phyloP scores from a whole-genome alignment of 2,797 vertebrate genomes.

The Scleropages formosus region DNA sequence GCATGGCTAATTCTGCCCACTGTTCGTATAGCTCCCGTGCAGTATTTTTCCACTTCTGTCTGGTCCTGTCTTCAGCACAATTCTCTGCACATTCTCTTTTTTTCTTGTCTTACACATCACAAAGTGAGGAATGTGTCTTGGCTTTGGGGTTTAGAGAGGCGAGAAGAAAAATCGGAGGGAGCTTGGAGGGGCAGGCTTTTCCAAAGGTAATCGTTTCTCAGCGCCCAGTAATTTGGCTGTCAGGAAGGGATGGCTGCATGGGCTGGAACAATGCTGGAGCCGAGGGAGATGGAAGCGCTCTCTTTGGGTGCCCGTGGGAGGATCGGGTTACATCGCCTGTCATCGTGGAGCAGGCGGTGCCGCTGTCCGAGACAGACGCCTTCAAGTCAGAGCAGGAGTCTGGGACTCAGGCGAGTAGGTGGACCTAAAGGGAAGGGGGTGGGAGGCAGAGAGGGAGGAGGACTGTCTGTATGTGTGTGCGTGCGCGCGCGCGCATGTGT shows the following conservation, averaged over 20 bases:
- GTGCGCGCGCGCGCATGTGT: conserved; percentile 28
- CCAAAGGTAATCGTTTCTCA: conserved; percentile 64
- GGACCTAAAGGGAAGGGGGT: conserved; percentile 22
- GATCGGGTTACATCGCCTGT: conserved; percentile 71
- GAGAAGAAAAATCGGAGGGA: conserved; percentile 17
- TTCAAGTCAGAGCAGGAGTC: conserved; percentile 71
- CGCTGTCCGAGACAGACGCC: conserved; percentile 64
- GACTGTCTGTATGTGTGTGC: conserved; percentile 22
- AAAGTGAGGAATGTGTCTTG: conserved; percentile 57
- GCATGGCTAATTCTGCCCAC: too few relatives aligned
- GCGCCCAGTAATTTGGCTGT: conserved; percentile 70
- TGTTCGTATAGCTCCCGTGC: too few relatives aligned
- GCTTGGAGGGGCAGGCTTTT: conserved; percentile 40
- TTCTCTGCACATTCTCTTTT: background rate
- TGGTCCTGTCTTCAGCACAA: background rate
- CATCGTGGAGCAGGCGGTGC: conserved; percentile 70
- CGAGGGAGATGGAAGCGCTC: conserved; percentile 49
- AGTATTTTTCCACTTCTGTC: too few relatives aligned
- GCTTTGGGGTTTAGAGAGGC: conserved; percentile 54
- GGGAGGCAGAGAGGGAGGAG: conserved; percentile 24
- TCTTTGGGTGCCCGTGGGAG: conserved; percentile 57
- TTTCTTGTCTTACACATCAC: conserved; percentile 29
- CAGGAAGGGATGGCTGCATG: conserved; percentile 68
- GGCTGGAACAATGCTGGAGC: conserved; percentile 69
- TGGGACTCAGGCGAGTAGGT: conserved; percentile 55